Evolutionary conservation across 2,888 invertebrate species (phyloP).

Genomic region (Eueremaeus valkanovi): DNA sequence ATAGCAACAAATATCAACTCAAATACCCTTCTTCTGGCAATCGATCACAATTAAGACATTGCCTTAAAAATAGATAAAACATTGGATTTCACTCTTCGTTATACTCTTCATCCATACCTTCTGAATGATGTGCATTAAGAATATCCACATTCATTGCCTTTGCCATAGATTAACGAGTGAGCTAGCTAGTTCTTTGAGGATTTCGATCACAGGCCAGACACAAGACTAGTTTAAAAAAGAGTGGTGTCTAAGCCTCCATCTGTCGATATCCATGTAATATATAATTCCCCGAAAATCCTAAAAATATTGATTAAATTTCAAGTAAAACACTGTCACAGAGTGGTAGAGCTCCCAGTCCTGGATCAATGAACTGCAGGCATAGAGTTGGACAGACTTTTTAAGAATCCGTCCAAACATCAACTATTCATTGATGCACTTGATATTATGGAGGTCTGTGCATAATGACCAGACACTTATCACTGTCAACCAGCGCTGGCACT

Average conservation of each 20-base stretch:
- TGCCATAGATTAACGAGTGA: too few relatives aligned
- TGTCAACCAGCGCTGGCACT: constrained; percentile 3
- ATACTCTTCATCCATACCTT: too few relatives aligned
- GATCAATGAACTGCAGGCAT: background rate
- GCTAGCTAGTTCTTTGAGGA: too few relatives aligned
- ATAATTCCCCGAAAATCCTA: background rate
- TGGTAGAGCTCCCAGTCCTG: background rate
- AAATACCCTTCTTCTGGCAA: background rate
- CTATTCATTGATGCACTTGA: background rate
- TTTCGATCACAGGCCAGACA: too few relatives aligned
- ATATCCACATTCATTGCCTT: too few relatives aligned
- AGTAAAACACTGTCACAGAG: background rate
- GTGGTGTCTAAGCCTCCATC: constrained; percentile 9
- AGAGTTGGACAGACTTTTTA: background rate
- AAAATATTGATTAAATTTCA: background rate
- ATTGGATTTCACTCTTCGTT: background rate
- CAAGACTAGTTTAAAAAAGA: too few relatives aligned
- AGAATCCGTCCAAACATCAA: constrained; percentile 1
- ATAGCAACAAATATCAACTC: background rate
- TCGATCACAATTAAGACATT: constrained; percentile 10
- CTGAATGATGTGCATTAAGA: too few relatives aligned
- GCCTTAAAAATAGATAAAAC: background rate
- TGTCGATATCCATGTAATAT: background rate
- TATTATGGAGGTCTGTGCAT: background rate
- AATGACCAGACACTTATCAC: constrained; percentile 32